Conservation (phyloP, 1,140 invertebrate genomes). For the Chelonus insularis region DNA sequence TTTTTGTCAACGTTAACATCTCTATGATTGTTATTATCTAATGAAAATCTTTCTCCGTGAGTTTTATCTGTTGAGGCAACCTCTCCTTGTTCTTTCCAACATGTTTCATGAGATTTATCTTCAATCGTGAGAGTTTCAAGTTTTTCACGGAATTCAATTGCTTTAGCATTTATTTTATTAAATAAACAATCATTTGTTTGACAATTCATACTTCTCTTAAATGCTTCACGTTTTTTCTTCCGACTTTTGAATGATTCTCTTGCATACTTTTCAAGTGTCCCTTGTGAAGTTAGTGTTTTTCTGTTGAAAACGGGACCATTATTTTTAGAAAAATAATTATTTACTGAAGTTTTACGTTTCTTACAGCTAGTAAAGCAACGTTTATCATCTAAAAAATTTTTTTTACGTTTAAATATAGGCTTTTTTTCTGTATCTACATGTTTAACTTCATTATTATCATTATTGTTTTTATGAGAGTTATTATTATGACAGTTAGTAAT, state of each 20-base stretch:
- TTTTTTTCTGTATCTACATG: constrained; percentile 2
- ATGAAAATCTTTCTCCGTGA: neutral
- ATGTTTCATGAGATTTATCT: constrained; percentile 26
- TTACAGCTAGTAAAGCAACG: constrained; percentile 23
- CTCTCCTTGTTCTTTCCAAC: neutral
- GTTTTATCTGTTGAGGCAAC: neutral
- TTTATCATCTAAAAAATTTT: constrained; percentile 31
- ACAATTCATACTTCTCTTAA: constrained; percentile 7
- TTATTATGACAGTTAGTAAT: neutral
- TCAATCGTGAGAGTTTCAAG: constrained; percentile 38
- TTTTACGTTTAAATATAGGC: neutral
- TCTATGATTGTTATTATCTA: neutral
- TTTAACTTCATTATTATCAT: neutral
- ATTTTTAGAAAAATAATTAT: constrained; percentile 27
- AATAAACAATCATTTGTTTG: constrained; percentile 29
- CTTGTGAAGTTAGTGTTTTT: constrained; percentile 39
- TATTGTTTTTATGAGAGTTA: too few species aligned
- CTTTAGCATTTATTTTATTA: constrained; percentile 37
- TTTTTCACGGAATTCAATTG: constrained; percentile 40
- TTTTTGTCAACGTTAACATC: constrained; percentile 3
- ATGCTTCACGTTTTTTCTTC: neutral
- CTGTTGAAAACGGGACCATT: constrained; percentile 4
- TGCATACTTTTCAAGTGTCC: constrained; percentile 28
- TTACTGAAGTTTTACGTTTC: constrained; percentile 34
- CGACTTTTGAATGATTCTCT: constrained; percentile 5